Conservation (phyloP, 1,140 invertebrate genomes). For the Eumaeus atala region DNA sequence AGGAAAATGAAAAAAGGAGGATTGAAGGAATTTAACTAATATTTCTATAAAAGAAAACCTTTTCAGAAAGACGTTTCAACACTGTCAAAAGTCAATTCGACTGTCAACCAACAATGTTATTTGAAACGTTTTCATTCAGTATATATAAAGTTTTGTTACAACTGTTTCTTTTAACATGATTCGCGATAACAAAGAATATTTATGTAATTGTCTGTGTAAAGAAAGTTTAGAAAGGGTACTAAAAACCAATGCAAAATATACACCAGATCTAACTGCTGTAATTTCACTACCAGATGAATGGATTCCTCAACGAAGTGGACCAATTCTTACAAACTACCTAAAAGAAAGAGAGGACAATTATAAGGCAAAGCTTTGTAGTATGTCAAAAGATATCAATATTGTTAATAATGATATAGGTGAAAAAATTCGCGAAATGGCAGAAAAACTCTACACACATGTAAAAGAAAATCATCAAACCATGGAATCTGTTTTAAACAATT, state of each 20-base stretch:
- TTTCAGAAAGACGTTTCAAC: too few relatives aligned
- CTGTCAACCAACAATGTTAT: too few relatives aligned
- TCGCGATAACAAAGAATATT: too few relatives aligned
- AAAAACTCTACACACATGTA: constrained; percentile 38
- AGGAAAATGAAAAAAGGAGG: too few relatives aligned
- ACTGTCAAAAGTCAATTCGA: too few relatives aligned
- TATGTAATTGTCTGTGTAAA: not conserved
- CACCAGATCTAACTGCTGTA: constrained; percentile 43
- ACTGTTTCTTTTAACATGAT: too few relatives aligned
- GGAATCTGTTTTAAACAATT: constrained; percentile 30
- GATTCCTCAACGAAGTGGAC: constrained; percentile 36
- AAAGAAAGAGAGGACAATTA: constrained; percentile 39
- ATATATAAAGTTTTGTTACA: too few relatives aligned
- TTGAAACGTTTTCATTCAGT: too few relatives aligned
- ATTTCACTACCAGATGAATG: constrained; percentile 42
- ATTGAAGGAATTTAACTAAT: too few relatives aligned
- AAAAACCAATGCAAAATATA: constrained; percentile 26
- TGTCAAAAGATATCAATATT: constrained; percentile 25
- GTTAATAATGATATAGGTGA: constrained; percentile 40
- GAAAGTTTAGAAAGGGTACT: constrained; percentile 4
- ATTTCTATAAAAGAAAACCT: too few relatives aligned
- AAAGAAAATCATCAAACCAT: constrained; percentile 40
- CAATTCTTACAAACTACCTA: constrained; percentile 43
- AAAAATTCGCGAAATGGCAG: constrained; percentile 37
- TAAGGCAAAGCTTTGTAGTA: constrained; percentile 24